Base-by-base conservation (phyloP, 2,888 invertebrate species). In the Leptopilina myrica region DNA sequence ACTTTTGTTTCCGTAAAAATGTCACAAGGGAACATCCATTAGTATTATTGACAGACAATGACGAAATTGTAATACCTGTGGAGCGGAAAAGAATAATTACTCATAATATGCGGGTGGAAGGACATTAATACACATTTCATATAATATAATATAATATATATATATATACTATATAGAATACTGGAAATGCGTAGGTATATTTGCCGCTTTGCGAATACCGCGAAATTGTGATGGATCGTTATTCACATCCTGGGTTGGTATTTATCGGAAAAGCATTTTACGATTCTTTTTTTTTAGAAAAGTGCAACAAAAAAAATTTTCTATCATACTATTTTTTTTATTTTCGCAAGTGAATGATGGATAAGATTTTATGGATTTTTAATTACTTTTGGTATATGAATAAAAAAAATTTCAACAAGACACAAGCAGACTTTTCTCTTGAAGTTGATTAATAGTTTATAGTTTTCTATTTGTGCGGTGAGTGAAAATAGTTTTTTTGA, bases 61-160 rank as follows among this genome's bases (percentile, higher is more conserved):
- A 33, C 49, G 49, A 67, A 76, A 46, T 73, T 62, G 59, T 49
- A 66, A 80, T 46, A 53, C 53, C 73, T 79, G 49, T 77, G 67
- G 77, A 65, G 81, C 82, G 86, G 84, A 86, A 87, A 85, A 85
- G 77, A 79, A 79, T 84, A 85, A 87, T 87, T 87, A 86, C 80
- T 81, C 81, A 81, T 84, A 87, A 85, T 85, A 80, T 73, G 80
- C 77, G 75, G 62, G 76, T 78, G 76, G 76, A 64, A 56, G 80
- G 77, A 81, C 85, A 86, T 86, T 86, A 86, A 87, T 86, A 87
- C 84, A 83, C 85, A 86, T 87, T 85, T 84, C 84, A 56, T 59
- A 81, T 79, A 80, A 49, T 49, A 81, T 79, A 79, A 7, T 33
- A 33, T 33, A 33, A 20, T 20, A 20, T 20, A 20, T 20, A 20